phyloP scores from a whole-genome alignment of 1,140 invertebrate genomes.

The Bombus affinis region DNA sequence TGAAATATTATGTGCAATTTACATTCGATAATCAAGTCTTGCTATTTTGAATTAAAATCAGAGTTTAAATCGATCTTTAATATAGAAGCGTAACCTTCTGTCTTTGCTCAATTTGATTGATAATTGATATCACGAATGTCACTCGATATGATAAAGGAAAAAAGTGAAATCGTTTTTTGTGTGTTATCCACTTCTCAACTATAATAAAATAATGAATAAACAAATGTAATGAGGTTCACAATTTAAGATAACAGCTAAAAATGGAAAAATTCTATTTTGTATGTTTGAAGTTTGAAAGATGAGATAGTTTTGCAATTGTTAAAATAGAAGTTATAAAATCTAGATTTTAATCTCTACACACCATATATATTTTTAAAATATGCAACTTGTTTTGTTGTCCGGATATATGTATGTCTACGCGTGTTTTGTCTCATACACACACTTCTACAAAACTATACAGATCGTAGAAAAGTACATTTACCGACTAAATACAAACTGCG shows the following conservation, averaged over 20 bases:
- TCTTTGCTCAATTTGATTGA: too few species aligned
- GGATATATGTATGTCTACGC: neutral
- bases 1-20: neutral
- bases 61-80: too few species aligned
- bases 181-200: neutral
- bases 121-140: too few species aligned
- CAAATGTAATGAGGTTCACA: neutral
- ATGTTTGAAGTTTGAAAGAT: neutral
- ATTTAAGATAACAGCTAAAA: neutral
- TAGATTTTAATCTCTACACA: neutral
- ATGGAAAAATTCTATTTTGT: neutral
- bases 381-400: neutral
- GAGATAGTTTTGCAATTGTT: neutral
- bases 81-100: neutral
- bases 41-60: neutral
- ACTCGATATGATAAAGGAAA: too few species aligned
- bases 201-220: neutral
- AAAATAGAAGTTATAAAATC: neutral
- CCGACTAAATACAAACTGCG: slow-evolving; percentile 11
- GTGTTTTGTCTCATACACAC: neutral
- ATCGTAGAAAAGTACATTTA: slow-evolving; percentile 8
- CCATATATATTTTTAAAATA: neutral
- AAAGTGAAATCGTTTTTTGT: neutral
- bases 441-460: neutral
- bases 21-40: neutral